Evolutionary conservation across 2,888 invertebrate species (phyloP).

Genomic region (Zeuzera pyrina): DNA sequence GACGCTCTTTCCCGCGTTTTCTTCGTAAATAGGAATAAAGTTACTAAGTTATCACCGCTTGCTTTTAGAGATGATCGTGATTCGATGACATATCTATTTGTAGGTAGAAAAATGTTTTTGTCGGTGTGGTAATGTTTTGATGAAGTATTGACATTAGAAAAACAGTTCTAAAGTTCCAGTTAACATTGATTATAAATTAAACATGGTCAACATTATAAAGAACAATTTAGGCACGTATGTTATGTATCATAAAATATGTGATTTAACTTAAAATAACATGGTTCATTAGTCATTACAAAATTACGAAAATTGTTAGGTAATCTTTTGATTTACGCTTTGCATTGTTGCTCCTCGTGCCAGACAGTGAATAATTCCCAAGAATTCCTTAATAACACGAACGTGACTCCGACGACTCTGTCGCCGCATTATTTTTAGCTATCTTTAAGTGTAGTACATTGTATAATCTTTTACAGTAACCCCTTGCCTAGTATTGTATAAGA

Average conservation of each 20-base stretch:
- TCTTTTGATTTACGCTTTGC: no score
- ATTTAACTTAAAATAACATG: no score
- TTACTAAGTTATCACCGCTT: slow-evolving; percentile 40
- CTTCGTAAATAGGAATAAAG: neutral
- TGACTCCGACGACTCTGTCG: slow-evolving; percentile 13
- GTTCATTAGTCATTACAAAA: no score
- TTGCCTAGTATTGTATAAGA: slow-evolving; percentile 61
- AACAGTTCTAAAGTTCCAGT: no score
- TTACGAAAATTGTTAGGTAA: no score
- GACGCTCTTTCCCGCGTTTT: neutral
- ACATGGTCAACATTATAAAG: no score
- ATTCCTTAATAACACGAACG: neutral
- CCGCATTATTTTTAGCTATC: slow-evolving; percentile 64
- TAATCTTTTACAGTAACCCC: slow-evolving; percentile 62
- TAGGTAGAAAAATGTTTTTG: slow-evolving; percentile 63
- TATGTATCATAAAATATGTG: no score
- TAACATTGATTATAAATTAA: no score
- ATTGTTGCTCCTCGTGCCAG: no score
- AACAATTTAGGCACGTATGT: no score
- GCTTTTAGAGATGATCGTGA: slow-evolving; percentile 62
- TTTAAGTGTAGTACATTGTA: slow-evolving; percentile 65
- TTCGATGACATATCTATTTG: slow-evolving; percentile 68
- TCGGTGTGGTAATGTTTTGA: slow-evolving; percentile 43
- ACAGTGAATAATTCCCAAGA: no score
- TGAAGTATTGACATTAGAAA: no score